These are phyloP conservation scores for Lates japonicus DNA, from an alignment of 2,797 vertebrate species.

Conservation along the genomic window DNA sequence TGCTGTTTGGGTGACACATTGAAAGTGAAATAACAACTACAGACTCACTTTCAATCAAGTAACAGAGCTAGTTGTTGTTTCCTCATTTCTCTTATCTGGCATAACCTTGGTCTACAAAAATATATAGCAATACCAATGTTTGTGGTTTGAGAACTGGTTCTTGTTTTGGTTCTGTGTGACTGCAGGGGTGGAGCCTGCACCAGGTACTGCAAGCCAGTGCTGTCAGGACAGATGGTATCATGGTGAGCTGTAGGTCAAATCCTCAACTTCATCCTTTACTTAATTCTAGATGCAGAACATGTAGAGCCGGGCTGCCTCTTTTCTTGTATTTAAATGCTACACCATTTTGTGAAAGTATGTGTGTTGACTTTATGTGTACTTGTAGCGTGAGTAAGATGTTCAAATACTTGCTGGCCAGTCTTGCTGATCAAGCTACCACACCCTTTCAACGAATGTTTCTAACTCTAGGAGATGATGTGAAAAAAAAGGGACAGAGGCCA, in stretches of 20 bases:
- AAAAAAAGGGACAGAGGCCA: conserved; percentile 55
- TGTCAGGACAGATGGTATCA: conserved; percentile 18
- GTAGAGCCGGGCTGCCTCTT: conserved; percentile 16
- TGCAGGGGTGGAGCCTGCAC: conserved; percentile 23
- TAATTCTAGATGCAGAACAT: conserved; percentile 21
- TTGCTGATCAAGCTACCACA: conserved; percentile 78
- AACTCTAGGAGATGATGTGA: conserved; percentile 32
- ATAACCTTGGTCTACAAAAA: conserved; percentile 26
- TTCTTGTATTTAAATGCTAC: background rate
- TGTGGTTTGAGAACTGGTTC: conserved; percentile 58
- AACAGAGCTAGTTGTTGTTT: conserved; percentile 45
- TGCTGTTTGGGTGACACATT: conserved; percentile 10
- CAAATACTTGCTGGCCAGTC: conserved; percentile 51
- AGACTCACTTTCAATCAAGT: conserved; percentile 38
- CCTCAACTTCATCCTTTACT: conserved; percentile 10
- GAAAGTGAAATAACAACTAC: conserved; percentile 12
- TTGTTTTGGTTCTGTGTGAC: conserved; percentile 31
- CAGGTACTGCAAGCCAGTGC: background rate
- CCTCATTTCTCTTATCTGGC: conserved; percentile 29
- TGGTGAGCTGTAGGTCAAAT: conserved; percentile 9
- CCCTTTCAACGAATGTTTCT: conserved; percentile 64
- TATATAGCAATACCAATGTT: conserved; percentile 37
- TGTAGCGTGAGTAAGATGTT: conserved; percentile 46
- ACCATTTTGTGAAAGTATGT: conserved; percentile 6
- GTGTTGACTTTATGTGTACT: conserved; percentile 7